Base-by-base conservation (phyloP, 2,113 vertebrate species). In the Microtus richardsoni region DNA sequence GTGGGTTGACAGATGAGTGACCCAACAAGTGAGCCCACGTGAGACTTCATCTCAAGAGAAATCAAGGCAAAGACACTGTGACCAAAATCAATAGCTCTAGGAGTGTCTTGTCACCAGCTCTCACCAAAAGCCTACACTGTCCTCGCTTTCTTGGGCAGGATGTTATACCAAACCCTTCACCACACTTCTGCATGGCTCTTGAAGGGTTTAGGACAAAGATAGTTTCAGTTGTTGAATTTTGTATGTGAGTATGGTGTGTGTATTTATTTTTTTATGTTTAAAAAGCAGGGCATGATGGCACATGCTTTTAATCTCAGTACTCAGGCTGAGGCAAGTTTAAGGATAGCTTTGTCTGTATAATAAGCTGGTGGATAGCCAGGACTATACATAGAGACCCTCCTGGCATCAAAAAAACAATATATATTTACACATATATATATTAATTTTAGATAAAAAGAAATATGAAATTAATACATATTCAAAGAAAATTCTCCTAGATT, bases 241-340 rank as follows among this genome's bases (percentile, higher is more conserved):
- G 17, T 36, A 49, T 13, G 17, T 86, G 60, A n/a, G 36, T 0
- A 3, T 19, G 36, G 36, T n/a, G 30, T 58, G 19, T 80, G 80
- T 41, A 13, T 64, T 47, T 28, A 68, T 47, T 47, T 47, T 41
- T 96, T 88, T 91, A 44, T 83, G 26, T 92, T 93, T 79, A 79
- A 92, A 91, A 64, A 41, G 7, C n/a, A 28, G n/a, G 12, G 52
- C n/a, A 39, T 41, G n/a, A 24, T 52, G 52, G 52, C 13, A 2
- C 52, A 52, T 52, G 52, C 52, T 13, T 26, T 82, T 39, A 24
- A 39, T 39, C 33, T 82, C n/a, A 41, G 24, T 6, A 83, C 13
- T 39, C 54, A 41, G 54, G 21, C 12, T 82, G 52, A 82, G 11
- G 36, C 5, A 26, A 62, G 54, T 83, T 60, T 13, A 83, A 41